phyloP scores from a whole-genome alignment of 2,113 vertebrate genomes.

The Synchiropus splendidus region DNA sequence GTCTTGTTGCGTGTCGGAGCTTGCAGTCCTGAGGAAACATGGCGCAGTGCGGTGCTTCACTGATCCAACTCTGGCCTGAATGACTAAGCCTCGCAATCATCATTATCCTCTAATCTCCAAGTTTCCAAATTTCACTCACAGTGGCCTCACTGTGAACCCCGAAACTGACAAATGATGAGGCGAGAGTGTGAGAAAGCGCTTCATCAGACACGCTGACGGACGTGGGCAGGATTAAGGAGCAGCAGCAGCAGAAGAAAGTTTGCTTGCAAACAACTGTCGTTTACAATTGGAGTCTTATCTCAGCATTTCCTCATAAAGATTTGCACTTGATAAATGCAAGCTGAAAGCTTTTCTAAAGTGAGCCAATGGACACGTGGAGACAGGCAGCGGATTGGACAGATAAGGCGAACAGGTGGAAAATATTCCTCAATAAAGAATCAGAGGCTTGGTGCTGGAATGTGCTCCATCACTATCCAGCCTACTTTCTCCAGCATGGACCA shows the following conservation, averaged over 20 bases:
- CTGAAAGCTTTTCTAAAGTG: conserved; percentile 33
- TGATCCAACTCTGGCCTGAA: conserved; percentile 40
- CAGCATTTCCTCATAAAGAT: too few species aligned
- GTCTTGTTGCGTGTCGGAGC: conserved; percentile 60
- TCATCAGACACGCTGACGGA: too few species aligned
- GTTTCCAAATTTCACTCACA: conserved; percentile 40
- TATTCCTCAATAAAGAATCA: too few species aligned
- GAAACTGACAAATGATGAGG: conserved; percentile 21
- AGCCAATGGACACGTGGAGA: conserved; percentile 27
- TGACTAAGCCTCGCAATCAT: conserved; percentile 60
- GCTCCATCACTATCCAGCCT: too few species aligned
- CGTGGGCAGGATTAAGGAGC: too few species aligned
- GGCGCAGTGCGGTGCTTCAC: conserved; percentile 34
- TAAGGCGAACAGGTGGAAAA: conserved; percentile 14
- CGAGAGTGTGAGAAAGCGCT: conserved; percentile 1
- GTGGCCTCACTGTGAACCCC: conserved; percentile 56
- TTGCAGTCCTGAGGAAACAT: conserved; percentile 54
- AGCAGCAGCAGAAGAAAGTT: conserved; percentile 6
- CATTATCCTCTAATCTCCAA: conserved; percentile 52
- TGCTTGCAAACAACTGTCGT: conserved; percentile 3
- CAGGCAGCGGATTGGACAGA: conserved; percentile 36
- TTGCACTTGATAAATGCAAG: conserved; percentile 34
- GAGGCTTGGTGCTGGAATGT: too few species aligned
- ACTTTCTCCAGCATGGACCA: too few species aligned
- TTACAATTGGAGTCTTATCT: conserved; percentile 42